Evolutionary conservation across 2,888 invertebrate genomes (phyloP).

Genomic region (Harmothoe impar): DNA sequence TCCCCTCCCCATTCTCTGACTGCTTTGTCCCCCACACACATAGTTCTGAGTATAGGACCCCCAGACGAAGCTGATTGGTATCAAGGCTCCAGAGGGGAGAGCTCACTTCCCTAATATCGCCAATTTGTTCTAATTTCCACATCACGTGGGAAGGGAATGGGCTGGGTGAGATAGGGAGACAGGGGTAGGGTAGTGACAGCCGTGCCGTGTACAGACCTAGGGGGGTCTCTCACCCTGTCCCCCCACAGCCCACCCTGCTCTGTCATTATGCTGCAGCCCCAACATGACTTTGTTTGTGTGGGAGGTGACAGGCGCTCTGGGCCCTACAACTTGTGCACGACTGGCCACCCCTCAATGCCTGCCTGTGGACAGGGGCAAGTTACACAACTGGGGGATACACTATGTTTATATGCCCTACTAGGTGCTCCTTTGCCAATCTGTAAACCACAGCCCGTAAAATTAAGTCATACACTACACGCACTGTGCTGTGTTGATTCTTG

Average conservation of each 20-base stretch:
- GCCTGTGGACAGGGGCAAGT: slow-evolving; percentile 28
- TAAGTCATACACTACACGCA: not conserved
- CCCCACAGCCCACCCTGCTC: too few species aligned
- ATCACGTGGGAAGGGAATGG: not conserved
- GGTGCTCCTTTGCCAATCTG: slow-evolving; percentile 30
- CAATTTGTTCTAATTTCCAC: slow-evolving; percentile 55
- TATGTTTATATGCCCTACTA: slow-evolving; percentile 3
- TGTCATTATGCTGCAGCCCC: slow-evolving; percentile 14
- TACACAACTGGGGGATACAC: not conserved
- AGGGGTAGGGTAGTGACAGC: slow-evolving; percentile 8
- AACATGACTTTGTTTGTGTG: slow-evolving; percentile 55
- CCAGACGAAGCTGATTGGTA: slow-evolving; percentile 41
- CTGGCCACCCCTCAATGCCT: not conserved
- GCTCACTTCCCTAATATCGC: slow-evolving; percentile 50
- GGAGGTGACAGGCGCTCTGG: slow-evolving; percentile 4
- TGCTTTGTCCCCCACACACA: not conserved
- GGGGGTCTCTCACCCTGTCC: slow-evolving; percentile 3
- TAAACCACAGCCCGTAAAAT: slow-evolving; percentile 3
- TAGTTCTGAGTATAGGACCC: slow-evolving; percentile 23
- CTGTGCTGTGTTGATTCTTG: not conserved
- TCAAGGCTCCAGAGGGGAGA: slow-evolving; percentile 45
- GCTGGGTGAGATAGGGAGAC: not conserved
- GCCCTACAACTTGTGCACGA: not conserved
- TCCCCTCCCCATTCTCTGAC: not conserved
- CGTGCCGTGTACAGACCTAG: not conserved